Conservation (phyloP, 2,113 vertebrate genomes). For the Anser cygnoides region DNA sequence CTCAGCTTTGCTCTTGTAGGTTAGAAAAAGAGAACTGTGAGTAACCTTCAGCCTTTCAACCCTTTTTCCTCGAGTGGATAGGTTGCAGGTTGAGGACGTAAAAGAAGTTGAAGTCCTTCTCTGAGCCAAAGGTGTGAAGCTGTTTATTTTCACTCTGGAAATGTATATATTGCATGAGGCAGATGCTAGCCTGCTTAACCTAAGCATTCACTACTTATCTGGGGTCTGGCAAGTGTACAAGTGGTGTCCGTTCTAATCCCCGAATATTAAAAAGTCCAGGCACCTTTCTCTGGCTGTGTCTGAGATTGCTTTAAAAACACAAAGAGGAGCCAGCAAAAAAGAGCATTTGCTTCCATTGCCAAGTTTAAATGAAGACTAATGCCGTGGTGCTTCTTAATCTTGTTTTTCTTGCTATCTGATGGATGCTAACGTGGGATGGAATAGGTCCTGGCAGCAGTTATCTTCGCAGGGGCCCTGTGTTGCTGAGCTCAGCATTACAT, state of each 20-base stretch:
- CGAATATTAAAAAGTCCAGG: conserved; percentile 69
- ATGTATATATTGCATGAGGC: conserved; percentile 70
- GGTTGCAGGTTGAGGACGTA: not conserved
- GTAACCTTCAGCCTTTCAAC: not conserved
- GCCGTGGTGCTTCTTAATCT: conserved; percentile 43
- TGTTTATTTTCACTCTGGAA: conserved; percentile 76
- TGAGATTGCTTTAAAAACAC: conserved; percentile 3
- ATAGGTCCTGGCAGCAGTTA: conserved; percentile 4
- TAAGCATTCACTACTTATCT: conserved; percentile 68
- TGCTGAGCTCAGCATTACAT: conserved; percentile 13
- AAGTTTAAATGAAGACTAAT: conserved; percentile 56
- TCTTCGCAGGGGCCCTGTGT: conserved; percentile 1
- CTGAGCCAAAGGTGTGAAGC: conserved; percentile 72
- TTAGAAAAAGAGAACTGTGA: not conserved
- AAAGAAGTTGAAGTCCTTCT: conserved; percentile 21
- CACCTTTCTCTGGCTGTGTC: conserved; percentile 53
- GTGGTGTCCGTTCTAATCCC: conserved; percentile 70
- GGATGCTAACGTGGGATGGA: conserved; percentile 37
- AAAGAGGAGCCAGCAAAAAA: conserved; percentile 44
- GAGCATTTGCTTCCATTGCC: conserved; percentile 35
- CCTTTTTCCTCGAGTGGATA: not conserved
- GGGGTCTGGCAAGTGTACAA: conserved; percentile 64
- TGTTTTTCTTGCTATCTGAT: conserved; percentile 53
- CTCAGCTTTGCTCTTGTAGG: not conserved
- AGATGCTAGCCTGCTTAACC: conserved; percentile 66